Conservation (phyloP, 2,113 vertebrate genomes). For the Antechinus flavipes region DNA sequence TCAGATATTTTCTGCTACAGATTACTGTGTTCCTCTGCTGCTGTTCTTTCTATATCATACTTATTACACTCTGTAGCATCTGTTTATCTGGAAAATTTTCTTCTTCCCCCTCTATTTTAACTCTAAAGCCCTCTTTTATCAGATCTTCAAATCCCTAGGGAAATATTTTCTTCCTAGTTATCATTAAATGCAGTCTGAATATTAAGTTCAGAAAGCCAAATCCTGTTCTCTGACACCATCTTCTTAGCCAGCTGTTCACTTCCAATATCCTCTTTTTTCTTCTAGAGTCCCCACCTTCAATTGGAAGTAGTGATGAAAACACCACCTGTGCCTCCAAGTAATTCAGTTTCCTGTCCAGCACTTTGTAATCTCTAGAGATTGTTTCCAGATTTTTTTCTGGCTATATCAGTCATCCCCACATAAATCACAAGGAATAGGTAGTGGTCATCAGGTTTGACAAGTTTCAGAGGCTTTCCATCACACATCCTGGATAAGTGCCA, state of each 20-base stretch:
- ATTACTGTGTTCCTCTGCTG: background rate
- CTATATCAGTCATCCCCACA: background rate
- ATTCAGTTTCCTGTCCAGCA: slow-evolving; percentile 36
- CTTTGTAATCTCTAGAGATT: background rate
- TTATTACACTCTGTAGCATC: background rate
- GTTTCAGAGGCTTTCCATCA: background rate
- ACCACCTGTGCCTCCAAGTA: slow-evolving; percentile 60
- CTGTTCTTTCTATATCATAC: background rate
- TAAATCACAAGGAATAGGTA: background rate
- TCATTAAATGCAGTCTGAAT: slow-evolving; percentile 33
- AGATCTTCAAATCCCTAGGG: background rate
- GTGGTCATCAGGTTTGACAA: background rate
- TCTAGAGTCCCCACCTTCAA: slow-evolving; percentile 57
- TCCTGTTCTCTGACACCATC: slow-evolving; percentile 56
- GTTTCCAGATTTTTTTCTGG: slow-evolving; percentile 14
- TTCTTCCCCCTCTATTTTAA: background rate
- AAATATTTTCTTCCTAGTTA: background rate
- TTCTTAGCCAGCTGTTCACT: slow-evolving; percentile 51
- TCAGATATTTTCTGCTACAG: background rate
- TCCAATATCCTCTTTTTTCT: slow-evolving; percentile 38
- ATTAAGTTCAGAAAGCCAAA: slow-evolving; percentile 50
- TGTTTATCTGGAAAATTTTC: background rate
- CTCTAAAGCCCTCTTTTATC: background rate
- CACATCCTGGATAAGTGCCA: background rate
- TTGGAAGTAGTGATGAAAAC: slow-evolving; percentile 53